Percentiles rank a stretch among this genome's conserved stretches.
Conservation (phyloP, 2,797 vertebrate genomes). For the Heterohyrax brucei region DNA sequence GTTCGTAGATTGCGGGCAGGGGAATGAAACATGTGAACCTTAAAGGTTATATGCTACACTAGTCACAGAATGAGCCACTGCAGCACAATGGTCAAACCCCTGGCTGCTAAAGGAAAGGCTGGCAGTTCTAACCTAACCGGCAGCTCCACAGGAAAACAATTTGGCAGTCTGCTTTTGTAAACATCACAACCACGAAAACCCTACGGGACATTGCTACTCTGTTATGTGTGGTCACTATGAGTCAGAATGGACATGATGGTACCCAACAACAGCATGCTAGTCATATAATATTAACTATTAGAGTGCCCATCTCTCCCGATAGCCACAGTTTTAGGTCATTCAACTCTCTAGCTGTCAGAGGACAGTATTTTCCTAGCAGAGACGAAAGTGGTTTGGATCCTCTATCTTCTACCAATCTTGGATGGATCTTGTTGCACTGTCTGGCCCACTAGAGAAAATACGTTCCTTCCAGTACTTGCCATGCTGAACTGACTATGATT, state of each 20-base stretch:
- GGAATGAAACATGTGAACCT: slow-evolving; percentile 11
- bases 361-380: slow-evolving; percentile 66
- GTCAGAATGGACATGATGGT: no score
- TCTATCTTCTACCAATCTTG: slow-evolving; percentile 50
- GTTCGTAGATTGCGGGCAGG: neutral
- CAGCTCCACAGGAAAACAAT: neutral
- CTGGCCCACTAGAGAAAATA: slow-evolving; percentile 38
- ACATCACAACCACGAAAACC: neutral
- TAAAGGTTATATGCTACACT: slow-evolving; percentile 25
- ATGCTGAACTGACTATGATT: slow-evolving; percentile 54
- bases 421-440: slow-evolving; percentile 11
- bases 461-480: slow-evolving; percentile 27
- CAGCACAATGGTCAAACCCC: no score
- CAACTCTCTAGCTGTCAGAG: slow-evolving; percentile 60
- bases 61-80: slow-evolving; percentile 18
- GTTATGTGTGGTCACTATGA: no score
- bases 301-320: neutral
- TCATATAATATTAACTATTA: slow-evolving; percentile 70
- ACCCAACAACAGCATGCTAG: neutral
- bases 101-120: no score
- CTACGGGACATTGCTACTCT: neutral
- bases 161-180: neutral
- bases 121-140: neutral
- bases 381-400: slow-evolving; percentile 45
- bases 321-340: slow-evolving; percentile 62